Evolutionary conservation across 1,140 invertebrate genomes (phyloP).

Genomic region (Pseudomyrmex concolor): DNA sequence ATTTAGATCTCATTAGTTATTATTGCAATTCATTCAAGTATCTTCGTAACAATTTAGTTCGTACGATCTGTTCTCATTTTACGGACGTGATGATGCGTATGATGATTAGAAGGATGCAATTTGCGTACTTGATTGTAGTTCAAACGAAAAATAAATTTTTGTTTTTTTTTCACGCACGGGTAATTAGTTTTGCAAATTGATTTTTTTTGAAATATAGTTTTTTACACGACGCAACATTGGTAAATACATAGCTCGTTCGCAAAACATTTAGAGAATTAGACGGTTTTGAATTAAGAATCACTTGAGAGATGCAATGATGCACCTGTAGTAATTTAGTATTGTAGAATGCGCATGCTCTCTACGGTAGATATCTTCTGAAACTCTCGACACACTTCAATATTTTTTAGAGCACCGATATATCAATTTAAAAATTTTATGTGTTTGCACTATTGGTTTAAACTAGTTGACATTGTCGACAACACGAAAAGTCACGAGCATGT

Average conservation of each 20-base stretch:
- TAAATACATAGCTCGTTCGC: slow-evolving; percentile 4
- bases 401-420: slow-evolving; percentile 23
- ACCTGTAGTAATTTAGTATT: slow-evolving; percentile 38
- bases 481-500: slow-evolving; percentile 39
- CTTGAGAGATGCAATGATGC: slow-evolving; percentile 13
- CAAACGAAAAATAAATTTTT: neutral
- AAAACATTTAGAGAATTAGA: slow-evolving; percentile 1
- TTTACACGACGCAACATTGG: neutral
- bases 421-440: neutral
- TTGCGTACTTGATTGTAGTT: neutral
- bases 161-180: neutral
- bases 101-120: slow-evolving; percentile 16
- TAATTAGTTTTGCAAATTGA: neutral
- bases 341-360: slow-evolving; percentile 34
- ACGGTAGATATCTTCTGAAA: slow-evolving; percentile 18
- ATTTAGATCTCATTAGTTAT: neutral
- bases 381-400: slow-evolving; percentile 8
- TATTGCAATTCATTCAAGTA: slow-evolving; percentile 2
- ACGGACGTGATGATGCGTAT: neutral
- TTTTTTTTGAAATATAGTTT: slow-evolving; percentile 11
- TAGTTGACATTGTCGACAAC: slow-evolving; percentile 28
- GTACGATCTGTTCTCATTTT: neutral
- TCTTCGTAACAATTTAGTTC: neutral
- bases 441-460: slow-evolving; percentile 39
- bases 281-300: neutral